Conservation (phyloP, 1,140 invertebrate species). For the Papilio glaucus region DNA sequence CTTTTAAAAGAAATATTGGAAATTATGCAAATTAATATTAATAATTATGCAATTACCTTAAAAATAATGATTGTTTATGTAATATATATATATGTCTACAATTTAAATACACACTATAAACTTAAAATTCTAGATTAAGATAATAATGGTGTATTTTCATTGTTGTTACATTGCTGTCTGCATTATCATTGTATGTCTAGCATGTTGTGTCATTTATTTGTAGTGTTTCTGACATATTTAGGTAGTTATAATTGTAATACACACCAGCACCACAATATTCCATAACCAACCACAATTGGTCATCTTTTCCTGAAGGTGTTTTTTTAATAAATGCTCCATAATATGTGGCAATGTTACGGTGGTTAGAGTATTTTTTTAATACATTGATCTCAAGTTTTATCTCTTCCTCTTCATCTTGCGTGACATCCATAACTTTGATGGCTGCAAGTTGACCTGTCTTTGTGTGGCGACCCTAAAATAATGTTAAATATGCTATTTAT, state of each 20-base stretch:
- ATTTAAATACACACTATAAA: too few species aligned
- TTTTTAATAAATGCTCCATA: slow-evolving; percentile 99
- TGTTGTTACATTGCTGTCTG: not conserved
- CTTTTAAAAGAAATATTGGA: too few species aligned
- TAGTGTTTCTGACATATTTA: not conserved
- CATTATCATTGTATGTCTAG: not conserved
- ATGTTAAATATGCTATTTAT: not conserved
- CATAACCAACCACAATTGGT: slow-evolving; percentile 99
- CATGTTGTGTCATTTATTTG: not conserved
- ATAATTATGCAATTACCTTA: too few species aligned
- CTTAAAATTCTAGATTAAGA: too few species aligned
- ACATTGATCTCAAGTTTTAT: slow-evolving; percentile 99
- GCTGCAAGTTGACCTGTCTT: slow-evolving; percentile 99
- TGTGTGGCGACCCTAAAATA: slow-evolving; percentile 96
- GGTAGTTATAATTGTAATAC: slow-evolving; percentile 41
- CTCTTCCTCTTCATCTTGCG: slow-evolving; percentile 99
- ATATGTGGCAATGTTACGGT: slow-evolving; percentile 99
- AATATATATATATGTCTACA: too few species aligned
- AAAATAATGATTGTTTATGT: too few species aligned
- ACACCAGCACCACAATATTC: slow-evolving; percentile 99
- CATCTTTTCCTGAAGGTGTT: slow-evolving; percentile 98
- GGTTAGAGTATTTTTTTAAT: slow-evolving; percentile 99
- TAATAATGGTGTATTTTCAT: not conserved
- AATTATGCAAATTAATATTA: too few species aligned
- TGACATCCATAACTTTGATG: slow-evolving; percentile 99